Evolutionary conservation across 1,140 invertebrate species (phyloP), one percentile per base, ranked within the genome.

Genomic region (Drosophila elegans): DNA sequence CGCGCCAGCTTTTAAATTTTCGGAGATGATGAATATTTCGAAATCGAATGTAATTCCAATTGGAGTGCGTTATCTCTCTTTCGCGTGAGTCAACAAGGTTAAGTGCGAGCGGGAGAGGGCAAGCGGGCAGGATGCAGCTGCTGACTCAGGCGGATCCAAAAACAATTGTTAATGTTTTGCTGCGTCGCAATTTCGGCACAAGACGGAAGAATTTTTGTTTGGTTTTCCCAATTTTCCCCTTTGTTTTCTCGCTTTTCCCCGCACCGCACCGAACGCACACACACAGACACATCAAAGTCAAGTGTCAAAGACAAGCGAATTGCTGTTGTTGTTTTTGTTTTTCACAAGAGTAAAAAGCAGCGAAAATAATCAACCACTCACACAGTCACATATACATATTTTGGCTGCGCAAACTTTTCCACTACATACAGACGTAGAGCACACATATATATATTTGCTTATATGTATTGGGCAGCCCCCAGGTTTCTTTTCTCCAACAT

Each of bases 351-450:
- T 61, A 59, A 62, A 68, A 82, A 76, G 62, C 61, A 83, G 52
- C 51, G 44, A 69, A 78, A 79, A 74, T 64, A 72, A 78, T 75
- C 64, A 71, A 64, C 54, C 63, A 69, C 59, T 54, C 71, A 54
- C 57, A 78, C 16, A 45, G 54, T 63, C 59, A 74, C 25, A 51
- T 57, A 44, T 61, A 61, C 49, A 34, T 61, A 84, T 88, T 89
- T 88, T 84, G 80, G 84, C 83, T 88, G 83, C 83, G 83, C 83
- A 89, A 88, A 89, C 83, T 88, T 88, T 89, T 89, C 77, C 83
- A 80, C 84, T 69, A 78, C 83, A 75, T 56, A 83, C 52, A 71
- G 54, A 60, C 41, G 49, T 29, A n/a, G 46, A 29, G 46, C 46
- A 49, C 57, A 71, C 49, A 63, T 66, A 83, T 77, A 63, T 77